Percentiles rank a stretch among this genome's conserved stretches.
phyloP scores from a whole-genome alignment of 1,140 invertebrate genomes.

The Atta colombica region DNA sequence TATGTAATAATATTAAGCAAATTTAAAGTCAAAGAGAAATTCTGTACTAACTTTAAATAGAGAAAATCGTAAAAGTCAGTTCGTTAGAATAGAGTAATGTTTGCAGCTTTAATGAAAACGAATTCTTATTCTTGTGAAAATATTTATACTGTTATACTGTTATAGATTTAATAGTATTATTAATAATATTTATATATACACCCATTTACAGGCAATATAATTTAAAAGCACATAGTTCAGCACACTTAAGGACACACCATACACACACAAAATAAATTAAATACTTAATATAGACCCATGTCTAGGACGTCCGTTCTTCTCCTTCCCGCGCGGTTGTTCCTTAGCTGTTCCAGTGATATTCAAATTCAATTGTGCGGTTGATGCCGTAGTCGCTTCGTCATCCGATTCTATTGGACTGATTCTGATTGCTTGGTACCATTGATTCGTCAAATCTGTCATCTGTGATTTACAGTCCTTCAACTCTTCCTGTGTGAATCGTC shows the following conservation, averaged over 20 bases:
- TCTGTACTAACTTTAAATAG: not conserved
- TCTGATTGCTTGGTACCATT: conserved; percentile 98
- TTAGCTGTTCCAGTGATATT: conserved; percentile 71
- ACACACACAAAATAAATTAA: conserved; percentile 74
- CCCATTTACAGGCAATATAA: conserved; percentile 48
- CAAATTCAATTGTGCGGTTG: conserved; percentile 81
- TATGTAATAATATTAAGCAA: conserved; percentile 24
- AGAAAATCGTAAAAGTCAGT: conserved; percentile 1
- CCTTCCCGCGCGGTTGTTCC: conserved; percentile 69
- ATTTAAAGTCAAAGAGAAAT: conserved; percentile 38
- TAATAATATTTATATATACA: conserved; percentile 45
- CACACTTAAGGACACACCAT: conserved; percentile 56
- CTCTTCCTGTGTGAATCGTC: conserved; percentile 97
- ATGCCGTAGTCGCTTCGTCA: conserved; percentile 86
- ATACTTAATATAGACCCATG: conserved; percentile 85
- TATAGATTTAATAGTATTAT: not conserved
- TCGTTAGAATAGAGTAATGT: not conserved
- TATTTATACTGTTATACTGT: conserved; percentile 5
- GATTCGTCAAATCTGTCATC: conserved; percentile 98
- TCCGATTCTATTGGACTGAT: conserved; percentile 92
- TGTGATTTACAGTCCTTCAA: conserved; percentile 97
- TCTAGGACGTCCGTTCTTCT: conserved; percentile 82
- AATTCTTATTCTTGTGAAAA: conserved; percentile 3
- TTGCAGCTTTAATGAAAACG: conserved; percentile 14
- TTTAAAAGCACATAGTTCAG: conserved; percentile 56